These are phyloP conservation scores for Nephrotoma guestfalica DNA, from an alignment of 2,888 invertebrate genomes.

Conservation along the genomic window DNA sequence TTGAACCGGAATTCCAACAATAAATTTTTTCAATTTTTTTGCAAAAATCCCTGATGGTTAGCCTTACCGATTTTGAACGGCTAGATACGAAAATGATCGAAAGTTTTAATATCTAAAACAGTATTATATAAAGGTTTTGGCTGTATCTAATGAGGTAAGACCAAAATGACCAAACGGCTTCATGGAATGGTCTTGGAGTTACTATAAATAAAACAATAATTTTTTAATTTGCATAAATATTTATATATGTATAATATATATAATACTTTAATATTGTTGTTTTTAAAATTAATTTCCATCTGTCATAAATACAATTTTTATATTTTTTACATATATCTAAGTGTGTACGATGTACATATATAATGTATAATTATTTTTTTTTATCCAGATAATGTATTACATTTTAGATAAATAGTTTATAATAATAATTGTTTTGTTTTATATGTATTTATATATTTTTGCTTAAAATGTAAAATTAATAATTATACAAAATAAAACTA, in stretches of 20 bases:
- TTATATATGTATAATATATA: not conserved
- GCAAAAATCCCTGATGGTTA: too few relatives aligned
- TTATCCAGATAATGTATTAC: not conserved
- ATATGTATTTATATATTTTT: not conserved
- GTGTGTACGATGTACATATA: not conserved
- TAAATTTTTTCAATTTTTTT: too few relatives aligned
- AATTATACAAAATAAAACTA: not conserved
- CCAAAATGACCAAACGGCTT: too few relatives aligned
- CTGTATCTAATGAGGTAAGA: too few relatives aligned
- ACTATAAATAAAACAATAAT: too few relatives aligned
- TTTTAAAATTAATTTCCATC: not conserved
- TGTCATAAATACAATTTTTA: not conserved
- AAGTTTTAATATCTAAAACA: too few relatives aligned
- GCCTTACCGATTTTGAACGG: too few relatives aligned
- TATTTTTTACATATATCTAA: not conserved
- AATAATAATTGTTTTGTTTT: not conserved
- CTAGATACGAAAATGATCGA: too few relatives aligned
- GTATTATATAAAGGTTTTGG: too few relatives aligned
- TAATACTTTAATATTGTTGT: not conserved
- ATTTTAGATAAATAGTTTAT: not conserved
- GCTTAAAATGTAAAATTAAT: not conserved
- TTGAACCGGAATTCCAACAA: too few relatives aligned
- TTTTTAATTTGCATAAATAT: not conserved
- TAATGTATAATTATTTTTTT: not conserved
- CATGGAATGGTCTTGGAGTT: too few relatives aligned